Conservation (phyloP, 2,888 invertebrate genomes). For the Doris montereyensis region DNA sequence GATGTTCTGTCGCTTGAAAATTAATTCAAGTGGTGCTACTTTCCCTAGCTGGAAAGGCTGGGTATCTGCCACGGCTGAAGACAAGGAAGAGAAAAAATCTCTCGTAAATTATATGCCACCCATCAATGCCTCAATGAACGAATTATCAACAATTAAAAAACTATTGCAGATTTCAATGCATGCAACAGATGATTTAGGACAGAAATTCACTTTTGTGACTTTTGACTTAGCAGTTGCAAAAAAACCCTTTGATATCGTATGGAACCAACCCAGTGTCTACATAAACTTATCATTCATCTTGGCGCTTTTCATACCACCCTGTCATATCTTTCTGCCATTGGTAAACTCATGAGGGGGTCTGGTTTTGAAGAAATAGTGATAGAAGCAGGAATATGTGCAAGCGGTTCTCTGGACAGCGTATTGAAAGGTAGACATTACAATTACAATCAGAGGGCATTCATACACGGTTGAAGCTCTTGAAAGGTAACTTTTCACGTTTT, state of each 20-base stretch:
- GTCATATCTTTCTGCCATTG: conserved; percentile 39
- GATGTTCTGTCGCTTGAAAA: not conserved
- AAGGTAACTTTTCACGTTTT: no score
- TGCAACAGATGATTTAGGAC: conserved; percentile 39
- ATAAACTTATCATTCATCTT: conserved; percentile 26
- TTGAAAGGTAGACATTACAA: conserved; percentile 44
- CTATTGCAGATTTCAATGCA: conserved; percentile 41
- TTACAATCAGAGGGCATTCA: no score
- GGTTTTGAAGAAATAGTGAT: conserved; percentile 34
- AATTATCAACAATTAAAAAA: conserved; percentile 46
- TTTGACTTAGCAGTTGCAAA: conserved; percentile 49
- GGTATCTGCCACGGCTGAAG: conserved; percentile 38
- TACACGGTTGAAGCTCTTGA: no score
- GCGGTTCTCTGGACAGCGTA: conserved; percentile 44
- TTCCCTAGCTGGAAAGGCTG: conserved; percentile 37
- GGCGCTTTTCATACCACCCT: conserved; percentile 42
- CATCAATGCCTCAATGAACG: conserved; percentile 42
- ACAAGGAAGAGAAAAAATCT: conserved; percentile 1
- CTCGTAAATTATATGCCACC: conserved; percentile 45
- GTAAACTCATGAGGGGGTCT: conserved; percentile 42
- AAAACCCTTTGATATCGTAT: conserved; percentile 44
- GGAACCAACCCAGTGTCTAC: conserved; percentile 36
- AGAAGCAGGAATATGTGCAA: conserved; percentile 1
- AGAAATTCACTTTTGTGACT: conserved; percentile 44
- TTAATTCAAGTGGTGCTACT: not conserved